phyloP scores from a whole-genome alignment of 2,888 invertebrate species.

The Apamea monoglypha region DNA sequence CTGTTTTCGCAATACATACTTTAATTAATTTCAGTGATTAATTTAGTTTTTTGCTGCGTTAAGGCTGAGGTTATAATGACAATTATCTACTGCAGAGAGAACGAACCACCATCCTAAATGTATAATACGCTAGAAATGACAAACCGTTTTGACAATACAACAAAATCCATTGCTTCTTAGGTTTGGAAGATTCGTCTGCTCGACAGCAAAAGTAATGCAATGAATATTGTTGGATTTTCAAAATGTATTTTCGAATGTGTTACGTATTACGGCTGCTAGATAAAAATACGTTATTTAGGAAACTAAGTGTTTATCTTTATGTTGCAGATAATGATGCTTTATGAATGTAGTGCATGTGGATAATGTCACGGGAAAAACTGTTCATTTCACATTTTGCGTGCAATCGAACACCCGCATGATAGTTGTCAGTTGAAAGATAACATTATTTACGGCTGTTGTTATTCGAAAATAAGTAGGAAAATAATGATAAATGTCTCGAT shows the following conservation, averaged over 20 bases:
- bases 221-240: too few relatives aligned
- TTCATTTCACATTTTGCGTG: constrained; percentile 43
- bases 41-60: neutral
- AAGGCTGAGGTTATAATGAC: neutral
- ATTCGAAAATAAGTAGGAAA: constrained; percentile 6
- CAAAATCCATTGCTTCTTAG: too few relatives aligned
- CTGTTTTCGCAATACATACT: neutral
- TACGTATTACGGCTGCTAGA: neutral
- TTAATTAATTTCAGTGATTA: neutral
- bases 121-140: neutral
- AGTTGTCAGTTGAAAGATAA: constrained; percentile 31
- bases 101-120: neutral
- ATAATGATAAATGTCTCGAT: neutral
- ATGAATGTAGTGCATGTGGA: neutral
- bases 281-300: neutral
- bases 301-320: neutral
- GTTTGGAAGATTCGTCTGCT: neutral
- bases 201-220: neutral
- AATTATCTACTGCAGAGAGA: neutral
- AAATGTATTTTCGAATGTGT: neutral
- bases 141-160: neutral
- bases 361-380: constrained; percentile 1
- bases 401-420: constrained; percentile 27
- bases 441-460: constrained; percentile 21
- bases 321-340: neutral